These are phyloP conservation scores for Shinisaurus crocodilurus DNA, from an alignment of 2,113 vertebrate genomes.

Conservation along the genomic window DNA sequence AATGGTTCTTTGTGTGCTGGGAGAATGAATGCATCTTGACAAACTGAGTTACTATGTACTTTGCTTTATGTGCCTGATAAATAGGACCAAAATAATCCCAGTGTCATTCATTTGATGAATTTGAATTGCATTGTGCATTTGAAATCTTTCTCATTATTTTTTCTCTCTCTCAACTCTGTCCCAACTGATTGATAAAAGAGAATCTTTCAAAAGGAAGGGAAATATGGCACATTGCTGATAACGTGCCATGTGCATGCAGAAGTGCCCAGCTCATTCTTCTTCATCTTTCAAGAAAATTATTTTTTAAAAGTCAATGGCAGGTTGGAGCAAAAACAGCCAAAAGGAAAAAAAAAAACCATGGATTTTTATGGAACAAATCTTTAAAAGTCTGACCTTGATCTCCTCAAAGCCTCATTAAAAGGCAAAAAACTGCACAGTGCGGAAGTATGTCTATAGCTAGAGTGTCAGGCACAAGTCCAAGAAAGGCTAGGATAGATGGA, in stretches of 20 bases:
- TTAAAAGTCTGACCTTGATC: neutral
- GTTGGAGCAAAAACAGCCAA: conserved; percentile 7
- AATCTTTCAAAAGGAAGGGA: neutral
- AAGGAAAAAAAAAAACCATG: conserved; percentile 15
- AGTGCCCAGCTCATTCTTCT: neutral
- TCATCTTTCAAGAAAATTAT: conserved; percentile 21
- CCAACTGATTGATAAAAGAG: conserved; percentile 11
- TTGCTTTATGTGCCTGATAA: neutral
- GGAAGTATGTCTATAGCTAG: neutral
- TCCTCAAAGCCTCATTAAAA: conserved; percentile 19
- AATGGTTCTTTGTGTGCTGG: conserved; percentile 21
- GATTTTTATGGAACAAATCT: conserved; percentile 36
- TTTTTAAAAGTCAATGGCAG: neutral
- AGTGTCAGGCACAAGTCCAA: neutral
- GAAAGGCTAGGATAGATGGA: neutral
- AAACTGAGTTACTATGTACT: conserved; percentile 29
- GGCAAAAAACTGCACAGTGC: neutral
- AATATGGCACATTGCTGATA: neutral
- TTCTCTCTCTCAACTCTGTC: neutral
- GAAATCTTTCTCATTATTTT: conserved; percentile 1
- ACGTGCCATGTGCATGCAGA: conserved; percentile 7
- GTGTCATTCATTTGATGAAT: conserved; percentile 31
- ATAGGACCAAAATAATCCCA: conserved; percentile 19
- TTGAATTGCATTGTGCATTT: conserved; percentile 30
- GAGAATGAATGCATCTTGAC: conserved; percentile 32